A percentile compares a stretch with the other conserved stretches of the same genome.
These are phyloP conservation scores for Diprion similis DNA, from an alignment of 1,140 invertebrate genomes.

Conservation along the genomic window DNA sequence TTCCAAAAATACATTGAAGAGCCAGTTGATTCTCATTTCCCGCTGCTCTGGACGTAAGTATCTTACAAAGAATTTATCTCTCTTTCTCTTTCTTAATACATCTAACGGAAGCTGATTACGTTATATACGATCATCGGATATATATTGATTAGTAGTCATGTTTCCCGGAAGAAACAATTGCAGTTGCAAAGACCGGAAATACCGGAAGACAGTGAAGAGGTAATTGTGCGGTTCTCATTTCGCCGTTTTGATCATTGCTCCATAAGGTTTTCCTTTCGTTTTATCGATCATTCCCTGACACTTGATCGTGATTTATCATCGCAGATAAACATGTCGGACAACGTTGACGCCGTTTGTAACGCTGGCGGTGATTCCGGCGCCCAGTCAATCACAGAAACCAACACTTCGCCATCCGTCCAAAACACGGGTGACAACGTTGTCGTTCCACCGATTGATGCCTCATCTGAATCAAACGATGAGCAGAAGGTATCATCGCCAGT, in stretches of 20 bases:
- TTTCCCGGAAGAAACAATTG: no score
- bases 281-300: neutral
- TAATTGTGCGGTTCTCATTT: neutral
- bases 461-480: neutral
- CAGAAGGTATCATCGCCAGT: neutral
- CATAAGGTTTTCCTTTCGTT: neutral
- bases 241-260: neutral
- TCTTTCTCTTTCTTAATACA: neutral
- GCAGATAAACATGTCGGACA: neutral
- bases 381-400: neutral
- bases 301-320: neutral
- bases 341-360: neutral
- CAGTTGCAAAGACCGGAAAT: neutral
- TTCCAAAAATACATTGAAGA: neutral
- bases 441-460: neutral
- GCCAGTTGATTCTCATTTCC: constrained; percentile 2
- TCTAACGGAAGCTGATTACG: neutral
- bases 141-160: neutral
- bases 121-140: neutral
- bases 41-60: neutral
- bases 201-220: neutral
- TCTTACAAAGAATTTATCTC: neutral
- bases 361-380: neutral
- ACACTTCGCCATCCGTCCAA: neutral
- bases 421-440: neutral